phyloP scores from a whole-genome alignment of 2,888 invertebrate species.

The Helicoverpa assulta region DNA sequence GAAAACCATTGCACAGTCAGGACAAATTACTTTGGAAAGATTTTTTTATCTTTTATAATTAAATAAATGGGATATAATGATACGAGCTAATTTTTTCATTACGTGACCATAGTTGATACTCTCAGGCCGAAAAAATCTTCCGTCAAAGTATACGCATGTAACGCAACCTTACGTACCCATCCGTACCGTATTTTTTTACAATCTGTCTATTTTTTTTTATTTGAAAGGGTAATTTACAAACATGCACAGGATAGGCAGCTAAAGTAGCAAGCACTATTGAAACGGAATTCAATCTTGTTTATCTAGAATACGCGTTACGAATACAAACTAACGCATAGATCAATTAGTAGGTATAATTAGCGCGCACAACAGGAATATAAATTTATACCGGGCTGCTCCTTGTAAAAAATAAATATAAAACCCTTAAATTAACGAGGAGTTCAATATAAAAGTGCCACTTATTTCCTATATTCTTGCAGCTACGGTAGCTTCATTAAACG shows the following conservation, averaged over 20 bases:
- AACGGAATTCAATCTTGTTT: conserved; percentile 44
- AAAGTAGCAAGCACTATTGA: conserved; percentile 7
- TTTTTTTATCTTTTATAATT: too few relatives aligned
- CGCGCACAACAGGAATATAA: conserved; percentile 45
- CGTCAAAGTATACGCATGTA: too few relatives aligned
- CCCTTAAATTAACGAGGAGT: conserved; percentile 5
- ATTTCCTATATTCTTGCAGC: conserved; percentile 66
- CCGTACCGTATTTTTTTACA: not conserved
- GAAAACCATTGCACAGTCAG: too few relatives aligned
- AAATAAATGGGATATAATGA: too few relatives aligned
- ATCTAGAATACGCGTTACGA: conserved; percentile 42
- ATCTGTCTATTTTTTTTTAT: not conserved
- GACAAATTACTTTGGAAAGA: too few relatives aligned
- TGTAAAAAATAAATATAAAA: conserved; percentile 15
- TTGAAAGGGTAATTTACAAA: not conserved
- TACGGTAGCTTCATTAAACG: conserved; percentile 78
- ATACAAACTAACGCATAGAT: conserved; percentile 42
- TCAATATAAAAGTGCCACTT: conserved; percentile 43
- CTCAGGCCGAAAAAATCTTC: too few relatives aligned
- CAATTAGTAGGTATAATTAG: conserved; percentile 58
- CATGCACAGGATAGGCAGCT: not conserved
- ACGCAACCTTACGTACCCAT: too few relatives aligned
- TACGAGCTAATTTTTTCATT: too few relatives aligned
- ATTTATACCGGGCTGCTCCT: conserved; percentile 10
- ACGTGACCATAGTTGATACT: too few relatives aligned